phyloP scores from a whole-genome alignment of 1,140 invertebrate species.

The Achatina immaculata region DNA sequence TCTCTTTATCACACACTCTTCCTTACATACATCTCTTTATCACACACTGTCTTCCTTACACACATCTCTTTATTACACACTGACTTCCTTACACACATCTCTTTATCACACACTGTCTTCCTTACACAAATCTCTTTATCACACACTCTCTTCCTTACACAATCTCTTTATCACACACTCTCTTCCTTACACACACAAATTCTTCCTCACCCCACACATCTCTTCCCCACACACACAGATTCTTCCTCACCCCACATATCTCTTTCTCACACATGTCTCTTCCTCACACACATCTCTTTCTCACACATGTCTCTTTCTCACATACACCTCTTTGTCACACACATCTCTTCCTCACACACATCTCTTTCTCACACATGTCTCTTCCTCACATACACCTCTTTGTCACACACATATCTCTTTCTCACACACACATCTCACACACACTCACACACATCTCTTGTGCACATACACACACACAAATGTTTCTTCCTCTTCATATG shows the following conservation, averaged over 20 bases:
- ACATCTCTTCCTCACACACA: too few species aligned
- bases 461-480: too few species aligned
- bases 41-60: background rate
- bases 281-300: too few species aligned
- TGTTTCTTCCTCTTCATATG: too few species aligned
- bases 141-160: background rate
- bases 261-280: background rate
- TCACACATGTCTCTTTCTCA: too few species aligned
- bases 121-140: background rate
- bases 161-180: background rate
- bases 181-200: conserved; percentile 12
- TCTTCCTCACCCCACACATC: conserved; percentile 10
- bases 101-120: conserved; percentile 29
- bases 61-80: background rate
- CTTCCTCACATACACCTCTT: too few species aligned
- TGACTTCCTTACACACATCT: conserved; percentile 8
- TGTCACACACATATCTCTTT: too few species aligned
- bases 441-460: too few species aligned
- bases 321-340: too few species aligned
- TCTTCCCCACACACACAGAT: background rate
- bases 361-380: too few species aligned
- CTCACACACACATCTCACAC: too few species aligned
- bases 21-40: background rate
- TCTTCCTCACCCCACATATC: background rate
- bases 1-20: conserved; percentile 8